Base-by-base conservation (phyloP, 1,140 invertebrate species). In the Sitodiplosis mosellana region DNA sequence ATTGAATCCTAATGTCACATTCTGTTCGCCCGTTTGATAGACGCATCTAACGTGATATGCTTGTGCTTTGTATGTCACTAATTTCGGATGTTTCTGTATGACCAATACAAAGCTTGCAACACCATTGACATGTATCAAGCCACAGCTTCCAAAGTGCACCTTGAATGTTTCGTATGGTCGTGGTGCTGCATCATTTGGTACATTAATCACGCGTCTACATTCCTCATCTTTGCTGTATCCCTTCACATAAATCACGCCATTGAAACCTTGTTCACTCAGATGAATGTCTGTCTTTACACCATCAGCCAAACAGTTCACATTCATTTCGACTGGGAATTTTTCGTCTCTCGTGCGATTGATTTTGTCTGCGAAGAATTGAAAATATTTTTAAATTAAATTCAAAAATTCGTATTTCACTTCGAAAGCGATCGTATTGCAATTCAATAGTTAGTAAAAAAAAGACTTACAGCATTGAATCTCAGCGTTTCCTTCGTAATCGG, bases 1-100 rank as follows among this genome's bases (percentile, higher is more conserved):
- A 56, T 93, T 93, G 61, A 94, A 93, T 7, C 88, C 88, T 6
- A 93, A 67, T 0, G 86, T 92, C 0, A 94, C 87, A 47, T 89
- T 91, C 64, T 90, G 87, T 64, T 92, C 88, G 49, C 87, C 87
- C 1, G 87, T 92, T 65, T 90, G 84, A 61, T 93, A 93, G 45
- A 92, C 81, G 64, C 90, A 94, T 64, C 87, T 89, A 42, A 93
- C 90, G 62, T 92, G 87, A 66, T 93, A 94, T 1, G 90, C 89
- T 67, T 91, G 87, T 2, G 89, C 87, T 55, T 90, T 87, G 59
- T 86, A 89, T 5, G 90, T 94, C n/a, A 93, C 82, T 4, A 94
- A 67, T 73, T 89, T 91, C 0, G 88, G 88, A 77, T 94, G 90
- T 68, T 90, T 92, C 58, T 93, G 89, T 58, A 94, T 89, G 10